Evolutionary conservation across 2,888 invertebrate genomes (phyloP).

Genomic region (Tenthredo scrophulariae): DNA sequence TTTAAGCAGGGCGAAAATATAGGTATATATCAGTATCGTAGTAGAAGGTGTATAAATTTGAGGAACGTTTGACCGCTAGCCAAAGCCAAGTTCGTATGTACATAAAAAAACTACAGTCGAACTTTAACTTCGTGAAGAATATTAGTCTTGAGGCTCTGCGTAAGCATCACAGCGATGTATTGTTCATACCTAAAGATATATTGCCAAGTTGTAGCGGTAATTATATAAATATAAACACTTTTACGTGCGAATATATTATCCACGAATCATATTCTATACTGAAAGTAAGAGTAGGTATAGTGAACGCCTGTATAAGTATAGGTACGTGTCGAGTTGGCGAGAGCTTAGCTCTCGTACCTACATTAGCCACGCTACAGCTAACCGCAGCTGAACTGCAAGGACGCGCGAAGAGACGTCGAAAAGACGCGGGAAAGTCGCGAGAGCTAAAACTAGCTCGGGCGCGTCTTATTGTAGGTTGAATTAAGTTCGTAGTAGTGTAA

Average conservation of each 20-base stretch:
- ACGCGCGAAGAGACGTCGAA: slow-evolving; percentile 29
- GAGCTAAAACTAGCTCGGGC: slow-evolving; percentile 42
- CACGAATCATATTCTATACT: slow-evolving; percentile 4
- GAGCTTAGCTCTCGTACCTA: neutral
- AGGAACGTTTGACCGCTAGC: slow-evolving; percentile 42
- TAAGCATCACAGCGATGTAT: neutral
- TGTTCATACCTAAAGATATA: neutral
- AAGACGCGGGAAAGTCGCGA: slow-evolving; percentile 41
- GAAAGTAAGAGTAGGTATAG: neutral
- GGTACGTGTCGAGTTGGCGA: slow-evolving; percentile 24
- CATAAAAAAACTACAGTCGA: neutral
- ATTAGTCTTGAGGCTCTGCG: neutral
- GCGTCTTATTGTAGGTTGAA: neutral
- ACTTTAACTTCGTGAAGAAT: neutral
- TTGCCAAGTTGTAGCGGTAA: neutral
- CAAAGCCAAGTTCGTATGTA: slow-evolving; percentile 37
- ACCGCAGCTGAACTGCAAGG: slow-evolving; percentile 28
- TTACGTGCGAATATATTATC: slow-evolving; percentile 4
- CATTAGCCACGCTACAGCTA: slow-evolving; percentile 20
- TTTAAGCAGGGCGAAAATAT: neutral
- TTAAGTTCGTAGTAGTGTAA: neutral
- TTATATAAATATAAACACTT: slow-evolving; percentile 4
- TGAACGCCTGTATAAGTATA: neutral
- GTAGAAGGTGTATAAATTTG: neutral
- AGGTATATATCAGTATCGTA: neutral